Conservation (phyloP, 2,113 vertebrate species). For the Apteryx mantelli region DNA sequence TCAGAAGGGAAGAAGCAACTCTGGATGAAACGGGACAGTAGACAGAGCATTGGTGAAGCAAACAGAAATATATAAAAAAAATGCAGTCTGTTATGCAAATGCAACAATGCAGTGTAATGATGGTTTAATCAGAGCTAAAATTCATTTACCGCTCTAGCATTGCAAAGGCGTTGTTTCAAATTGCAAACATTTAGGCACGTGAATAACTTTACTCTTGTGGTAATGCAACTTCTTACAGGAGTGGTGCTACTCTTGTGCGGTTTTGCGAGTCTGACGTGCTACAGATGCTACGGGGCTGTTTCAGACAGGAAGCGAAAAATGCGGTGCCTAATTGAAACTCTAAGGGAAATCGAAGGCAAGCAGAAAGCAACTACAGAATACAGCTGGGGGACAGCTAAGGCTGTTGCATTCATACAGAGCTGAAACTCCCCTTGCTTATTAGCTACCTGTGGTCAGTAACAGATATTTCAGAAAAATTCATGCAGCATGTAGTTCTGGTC, state of each 20-base stretch:
- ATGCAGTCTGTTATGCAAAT: fast-evolving
- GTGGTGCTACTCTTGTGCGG: fast-evolving
- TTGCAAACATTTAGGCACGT: neutral
- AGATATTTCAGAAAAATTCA: neutral
- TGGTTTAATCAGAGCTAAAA: neutral
- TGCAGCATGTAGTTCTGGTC: neutral
- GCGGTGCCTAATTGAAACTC: neutral
- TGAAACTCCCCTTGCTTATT: neutral
- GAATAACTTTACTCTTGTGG: neutral
- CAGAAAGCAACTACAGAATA: neutral
- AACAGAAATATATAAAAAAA: neutral
- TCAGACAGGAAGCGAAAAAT: neutral
- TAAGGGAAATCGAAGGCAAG: neutral
- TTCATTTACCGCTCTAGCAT: neutral
- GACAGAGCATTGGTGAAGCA: neutral
- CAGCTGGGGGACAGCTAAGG: neutral
- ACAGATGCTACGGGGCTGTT: neutral
- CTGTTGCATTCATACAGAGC: neutral
- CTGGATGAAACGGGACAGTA: neutral
- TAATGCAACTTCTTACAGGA: neutral
- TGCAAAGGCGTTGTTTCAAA: neutral
- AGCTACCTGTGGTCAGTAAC: neutral
- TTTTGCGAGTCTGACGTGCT: neutral
- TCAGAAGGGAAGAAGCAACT: neutral
- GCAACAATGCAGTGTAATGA: fast-evolving